Percentiles rank a stretch among this genome's conserved stretches.
phyloP scores from a whole-genome alignment of 2,888 invertebrate species.

The Hipparchia sbordonii region DNA sequence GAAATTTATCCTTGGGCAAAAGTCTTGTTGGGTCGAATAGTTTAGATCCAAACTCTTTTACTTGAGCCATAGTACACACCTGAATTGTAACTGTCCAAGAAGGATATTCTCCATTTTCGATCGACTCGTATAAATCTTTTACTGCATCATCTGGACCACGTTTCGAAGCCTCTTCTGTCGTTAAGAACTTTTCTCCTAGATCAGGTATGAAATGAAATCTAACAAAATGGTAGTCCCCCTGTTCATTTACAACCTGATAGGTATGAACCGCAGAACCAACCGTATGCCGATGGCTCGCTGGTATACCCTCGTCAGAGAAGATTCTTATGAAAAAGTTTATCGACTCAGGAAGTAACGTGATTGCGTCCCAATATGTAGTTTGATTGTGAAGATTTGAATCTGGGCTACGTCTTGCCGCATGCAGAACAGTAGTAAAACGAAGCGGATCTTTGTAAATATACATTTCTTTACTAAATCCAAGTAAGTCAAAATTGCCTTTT shows the following conservation, averaged over 20 bases:
- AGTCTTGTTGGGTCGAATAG: slow-evolving; percentile 95
- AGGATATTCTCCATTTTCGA: slow-evolving; percentile 86
- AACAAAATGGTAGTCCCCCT: slow-evolving; percentile 87
- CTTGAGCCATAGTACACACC: slow-evolving; percentile 91
- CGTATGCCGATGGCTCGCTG: slow-evolving; percentile 95
- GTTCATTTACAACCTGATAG: slow-evolving; percentile 90
- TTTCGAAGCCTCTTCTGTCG: not conserved
- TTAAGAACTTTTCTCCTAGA: not conserved
- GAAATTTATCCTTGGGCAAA: slow-evolving; percentile 89
- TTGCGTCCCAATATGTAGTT: slow-evolving; percentile 96
- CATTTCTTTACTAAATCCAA: slow-evolving; percentile 94
- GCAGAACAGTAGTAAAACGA: slow-evolving; percentile 94
- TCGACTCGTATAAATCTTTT: slow-evolving; percentile 93
- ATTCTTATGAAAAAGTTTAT: slow-evolving; percentile 91
- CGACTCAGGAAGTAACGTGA: slow-evolving; percentile 91
- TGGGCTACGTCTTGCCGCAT: slow-evolving; percentile 96
- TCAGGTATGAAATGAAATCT: slow-evolving; percentile 93
- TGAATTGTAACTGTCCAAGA: slow-evolving; percentile 90
- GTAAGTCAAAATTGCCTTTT: slow-evolving; percentile 94
- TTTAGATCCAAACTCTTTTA: slow-evolving; percentile 88
- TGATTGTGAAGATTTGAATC: slow-evolving; percentile 91
- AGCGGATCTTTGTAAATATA: slow-evolving; percentile 94
- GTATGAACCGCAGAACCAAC: slow-evolving; percentile 96
- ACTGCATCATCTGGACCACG: slow-evolving; percentile 57
- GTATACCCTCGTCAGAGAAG: slow-evolving; percentile 94